Evolutionary conservation across 2,113 vertebrate species (phyloP).

Genomic region (Irena cyanogastra): DNA sequence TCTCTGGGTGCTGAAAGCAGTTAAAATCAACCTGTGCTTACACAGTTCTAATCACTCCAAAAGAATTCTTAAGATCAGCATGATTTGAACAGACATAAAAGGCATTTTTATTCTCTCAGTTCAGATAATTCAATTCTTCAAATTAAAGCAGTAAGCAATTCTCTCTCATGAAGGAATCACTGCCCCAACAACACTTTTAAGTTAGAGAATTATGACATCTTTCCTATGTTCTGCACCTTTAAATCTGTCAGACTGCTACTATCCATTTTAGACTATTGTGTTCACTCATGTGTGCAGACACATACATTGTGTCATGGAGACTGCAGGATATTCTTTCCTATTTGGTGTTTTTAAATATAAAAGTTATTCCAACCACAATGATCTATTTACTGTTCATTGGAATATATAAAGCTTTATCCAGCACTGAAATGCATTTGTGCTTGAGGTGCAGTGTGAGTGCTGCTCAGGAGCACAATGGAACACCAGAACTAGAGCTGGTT

Average conservation of each 20-base stretch:
- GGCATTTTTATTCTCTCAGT: not conserved
- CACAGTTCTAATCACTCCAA: not conserved
- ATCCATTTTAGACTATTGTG: not conserved
- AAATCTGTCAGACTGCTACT: not conserved
- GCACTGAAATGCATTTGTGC: not conserved
- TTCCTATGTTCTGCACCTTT: constrained; percentile 21
- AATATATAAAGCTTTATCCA: not conserved
- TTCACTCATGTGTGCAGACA: constrained; percentile 28
- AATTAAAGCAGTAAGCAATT: constrained; percentile 6
- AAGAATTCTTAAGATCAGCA: not conserved
- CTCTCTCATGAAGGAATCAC: not conserved
- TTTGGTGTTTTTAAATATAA: constrained; percentile 11
- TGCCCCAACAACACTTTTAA: not conserved
- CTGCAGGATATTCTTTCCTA: not conserved
- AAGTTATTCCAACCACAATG: not conserved
- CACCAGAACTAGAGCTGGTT: not conserved
- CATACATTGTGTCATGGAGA: not conserved
- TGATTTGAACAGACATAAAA: not conserved
- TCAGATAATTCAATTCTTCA: not conserved
- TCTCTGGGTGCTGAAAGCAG: not conserved
- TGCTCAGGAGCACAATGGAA: not conserved
- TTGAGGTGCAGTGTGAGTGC: not conserved
- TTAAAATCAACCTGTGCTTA: not conserved
- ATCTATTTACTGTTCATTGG: not conserved
- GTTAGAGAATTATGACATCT: not conserved